Evolutionary conservation across 1,140 invertebrate genomes (phyloP).

Genomic region (Agraylea sexmaculata): DNA sequence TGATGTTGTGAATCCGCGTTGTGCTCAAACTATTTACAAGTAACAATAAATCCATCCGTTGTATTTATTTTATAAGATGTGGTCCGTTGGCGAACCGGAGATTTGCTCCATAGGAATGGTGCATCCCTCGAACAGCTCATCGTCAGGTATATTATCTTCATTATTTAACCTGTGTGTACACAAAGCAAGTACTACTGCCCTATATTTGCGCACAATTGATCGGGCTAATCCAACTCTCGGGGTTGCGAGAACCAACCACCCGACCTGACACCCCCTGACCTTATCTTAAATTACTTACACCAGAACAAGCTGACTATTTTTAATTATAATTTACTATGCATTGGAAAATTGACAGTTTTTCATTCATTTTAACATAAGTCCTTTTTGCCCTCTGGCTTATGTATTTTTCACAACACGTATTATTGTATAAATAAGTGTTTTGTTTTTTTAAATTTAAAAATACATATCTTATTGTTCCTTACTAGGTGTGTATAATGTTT

Average conservation of each 20-base stretch:
- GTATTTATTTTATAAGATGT: conserved; percentile 29
- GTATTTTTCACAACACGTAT: no score
- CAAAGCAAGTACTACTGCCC: conserved; percentile 9
- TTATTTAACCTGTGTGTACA: not conserved
- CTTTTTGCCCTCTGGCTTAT: no score
- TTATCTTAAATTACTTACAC: no score
- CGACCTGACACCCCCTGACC: conserved; percentile 1
- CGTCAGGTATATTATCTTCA: conserved; percentile 43
- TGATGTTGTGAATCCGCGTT: not conserved
- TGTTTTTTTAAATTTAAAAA: no score
- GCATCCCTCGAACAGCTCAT: conserved; percentile 51
- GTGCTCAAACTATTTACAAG: conserved; percentile 4
- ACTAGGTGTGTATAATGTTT: no score
- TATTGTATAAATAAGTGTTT: no score
- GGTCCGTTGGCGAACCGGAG: conserved; percentile 48
- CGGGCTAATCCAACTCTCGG: conserved; percentile 10
- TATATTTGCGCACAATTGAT: conserved; percentile 3
- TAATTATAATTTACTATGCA: no score
- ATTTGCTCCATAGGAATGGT: conserved; percentile 64
- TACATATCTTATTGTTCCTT: no score
- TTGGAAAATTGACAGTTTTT: no score
- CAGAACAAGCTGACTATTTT: no score
- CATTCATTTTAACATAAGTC: no score
- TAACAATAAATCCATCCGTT: conserved; percentile 3
- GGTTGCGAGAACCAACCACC: no score